phyloP scores from a whole-genome alignment of 2,888 invertebrate species.

The Molanna angustata region DNA sequence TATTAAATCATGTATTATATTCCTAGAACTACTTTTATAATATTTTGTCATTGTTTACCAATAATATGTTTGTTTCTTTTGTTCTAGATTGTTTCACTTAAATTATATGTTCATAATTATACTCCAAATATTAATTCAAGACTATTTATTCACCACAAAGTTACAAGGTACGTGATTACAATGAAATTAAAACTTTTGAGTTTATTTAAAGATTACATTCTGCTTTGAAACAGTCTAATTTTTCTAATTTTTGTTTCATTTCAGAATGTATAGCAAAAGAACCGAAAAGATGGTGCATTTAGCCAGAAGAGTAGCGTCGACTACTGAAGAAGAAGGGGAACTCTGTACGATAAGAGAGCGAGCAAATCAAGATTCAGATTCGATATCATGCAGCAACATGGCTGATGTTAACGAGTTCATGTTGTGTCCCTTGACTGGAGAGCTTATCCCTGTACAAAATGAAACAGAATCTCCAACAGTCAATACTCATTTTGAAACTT shows the following conservation, averaged over 20 bases:
- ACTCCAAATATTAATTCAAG: too few species aligned
- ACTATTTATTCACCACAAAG: not conserved
- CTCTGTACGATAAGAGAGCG: not conserved
- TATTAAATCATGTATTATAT: too few species aligned
- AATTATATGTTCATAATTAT: too few species aligned
- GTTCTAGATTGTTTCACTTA: too few species aligned
- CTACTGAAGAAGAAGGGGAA: not conserved
- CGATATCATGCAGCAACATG: not conserved
- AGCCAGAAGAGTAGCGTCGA: not conserved
- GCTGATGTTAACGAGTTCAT: not conserved
- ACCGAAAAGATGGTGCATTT: not conserved
- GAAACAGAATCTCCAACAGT: not conserved
- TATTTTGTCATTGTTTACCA: too few species aligned
- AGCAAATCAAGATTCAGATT: not conserved
- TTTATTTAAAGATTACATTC: not conserved
- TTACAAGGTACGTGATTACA: not conserved
- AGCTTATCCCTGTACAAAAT: not conserved
- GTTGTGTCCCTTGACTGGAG: not conserved
- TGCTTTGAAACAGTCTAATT: not conserved
- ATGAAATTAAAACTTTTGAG: too few species aligned
- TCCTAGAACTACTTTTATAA: too few species aligned
- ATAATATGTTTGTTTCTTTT: too few species aligned
- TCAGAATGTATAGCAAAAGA: slow-evolving; percentile 4
- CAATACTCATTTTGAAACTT: not conserved
- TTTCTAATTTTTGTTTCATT: not conserved